A percentile compares a stretch with the other conserved stretches of the same genome.
phyloP scores from a whole-genome alignment of 2,888 invertebrate species.

The Stenodera caucasica region DNA sequence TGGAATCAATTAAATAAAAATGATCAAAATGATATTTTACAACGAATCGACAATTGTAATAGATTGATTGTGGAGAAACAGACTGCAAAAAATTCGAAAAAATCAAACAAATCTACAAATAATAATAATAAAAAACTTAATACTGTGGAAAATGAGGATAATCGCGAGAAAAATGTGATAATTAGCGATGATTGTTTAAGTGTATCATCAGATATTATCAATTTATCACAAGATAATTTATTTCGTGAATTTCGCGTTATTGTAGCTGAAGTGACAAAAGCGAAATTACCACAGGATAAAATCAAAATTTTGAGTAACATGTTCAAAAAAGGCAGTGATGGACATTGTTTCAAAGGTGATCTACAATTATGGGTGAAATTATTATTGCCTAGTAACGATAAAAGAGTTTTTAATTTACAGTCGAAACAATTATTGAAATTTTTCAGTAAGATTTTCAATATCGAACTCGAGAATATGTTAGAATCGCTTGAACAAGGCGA shows the following conservation, averaged over 20 bases:
- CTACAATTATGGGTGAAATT: slow-evolving; percentile 78
- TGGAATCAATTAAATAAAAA: slow-evolving; percentile 69
- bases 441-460: slow-evolving; percentile 77
- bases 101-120: slow-evolving; percentile 15
- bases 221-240: slow-evolving; percentile 61
- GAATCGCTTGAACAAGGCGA: slow-evolving; percentile 85
- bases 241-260: slow-evolving; percentile 77
- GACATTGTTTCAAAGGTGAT: slow-evolving; percentile 74
- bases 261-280: slow-evolving; percentile 77
- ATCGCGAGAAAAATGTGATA: not conserved
- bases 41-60: slow-evolving; percentile 67
- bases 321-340: slow-evolving; percentile 64
- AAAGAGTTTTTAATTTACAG: slow-evolving; percentile 89
- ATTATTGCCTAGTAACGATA: slow-evolving; percentile 78
- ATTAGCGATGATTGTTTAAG: not conserved
- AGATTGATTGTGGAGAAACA: slow-evolving; percentile 52
- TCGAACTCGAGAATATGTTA: slow-evolving; percentile 78
- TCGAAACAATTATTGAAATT: slow-evolving; percentile 89
- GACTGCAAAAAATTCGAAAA: slow-evolving; percentile 10
- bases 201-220: not conserved
- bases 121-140: not conserved
- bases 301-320: slow-evolving; percentile 71
- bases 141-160: not conserved
- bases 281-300: slow-evolving; percentile 80
- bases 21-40: slow-evolving; percentile 67